A percentile compares a stretch with the other conserved stretches of the same genome.
These are phyloP conservation scores for Eurois occulta DNA, from an alignment of 2,888 invertebrate genomes.

Conservation along the genomic window DNA sequence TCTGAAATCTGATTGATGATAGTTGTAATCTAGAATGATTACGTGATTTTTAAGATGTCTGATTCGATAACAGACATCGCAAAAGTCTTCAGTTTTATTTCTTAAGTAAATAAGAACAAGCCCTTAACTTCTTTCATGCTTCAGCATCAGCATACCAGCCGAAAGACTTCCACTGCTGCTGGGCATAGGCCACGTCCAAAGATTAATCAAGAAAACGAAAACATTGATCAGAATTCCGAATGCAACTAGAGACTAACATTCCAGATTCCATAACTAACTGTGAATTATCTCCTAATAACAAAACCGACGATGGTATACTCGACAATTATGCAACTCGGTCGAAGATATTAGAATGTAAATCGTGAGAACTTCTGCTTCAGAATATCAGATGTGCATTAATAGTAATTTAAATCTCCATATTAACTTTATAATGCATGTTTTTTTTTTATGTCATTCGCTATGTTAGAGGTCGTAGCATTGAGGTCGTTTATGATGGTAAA, in stretches of 20 bases:
- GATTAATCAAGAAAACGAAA: not conserved
- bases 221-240: not conserved
- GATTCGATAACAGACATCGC: not conserved
- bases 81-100: not conserved
- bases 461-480: slow-evolving; percentile 32
- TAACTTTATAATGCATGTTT: slow-evolving; percentile 25
- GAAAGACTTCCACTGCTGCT: not conserved
- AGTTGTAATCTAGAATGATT: not conserved
- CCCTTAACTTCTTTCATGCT: not conserved
- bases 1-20: slow-evolving; percentile 4
- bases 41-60: not conserved
- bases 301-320: slow-evolving; percentile 1
- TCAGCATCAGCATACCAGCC: too few species aligned
- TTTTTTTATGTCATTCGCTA: slow-evolving; percentile 20
- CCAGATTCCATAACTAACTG: not conserved
- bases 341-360: slow-evolving; percentile 47
- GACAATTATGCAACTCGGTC: slow-evolving; percentile 34
- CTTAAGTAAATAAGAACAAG: not conserved
- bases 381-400: slow-evolving; percentile 27
- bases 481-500: slow-evolving; percentile 35
- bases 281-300: slow-evolving; percentile 1
- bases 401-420: slow-evolving; percentile 40
- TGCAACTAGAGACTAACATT: not conserved
- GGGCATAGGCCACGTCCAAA: not conserved
- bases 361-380: slow-evolving; percentile 41